Evolutionary conservation across 1,140 invertebrate species (phyloP), one percentile per base, ranked within the genome.

Genomic region (Sipha flava): DNA sequence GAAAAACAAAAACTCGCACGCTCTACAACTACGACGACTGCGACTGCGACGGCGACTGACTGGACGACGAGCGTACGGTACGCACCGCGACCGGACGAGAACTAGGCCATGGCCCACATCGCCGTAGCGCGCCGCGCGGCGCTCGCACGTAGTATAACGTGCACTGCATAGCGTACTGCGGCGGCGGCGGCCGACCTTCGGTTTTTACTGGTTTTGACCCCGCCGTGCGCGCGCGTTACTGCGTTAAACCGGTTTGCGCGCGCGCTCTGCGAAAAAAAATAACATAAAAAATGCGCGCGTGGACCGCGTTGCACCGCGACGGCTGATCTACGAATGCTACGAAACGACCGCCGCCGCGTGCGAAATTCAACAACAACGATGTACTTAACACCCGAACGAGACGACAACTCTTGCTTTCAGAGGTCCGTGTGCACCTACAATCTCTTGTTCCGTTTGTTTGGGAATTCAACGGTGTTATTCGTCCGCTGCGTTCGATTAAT

Each of bases 41-140:
- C 70, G 47, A 23, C 45, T 26, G 1, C 45, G 29, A 57, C 72
- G 34, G 26, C 54, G 54, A 26, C 54, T 18, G 23, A n/a, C 54
- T 18, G n/a, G 3, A 29, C 52, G 21, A 23, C 52, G 29, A 5
- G 12, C 40, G 21, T 14, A 14, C 66, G 21, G n/a, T 5, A 26
- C 14, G 34, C n/a, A n/a, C n/a, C n/a, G 43, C 52, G 52, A 23
- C 52, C 45, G 45, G 52, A 37, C 49, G 49, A 43, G 73, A 77
- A 77, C 52, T 77, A 77, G 73, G 73, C 73, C 73, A 77, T 77
- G 73, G 73, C 73, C 73, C 73, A 77, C 73, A 77, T 77, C 23
- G 73, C n/a, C 40, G 43, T 14, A n/a, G 40, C 54, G 66, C 40
- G 16, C 40, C n/a, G 49, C n/a, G 21, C 49, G n/a, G 49, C 45